Evolutionary conservation across 2,888 invertebrate genomes (phyloP).

Genomic region (Phyllotreta cruciferae): DNA sequence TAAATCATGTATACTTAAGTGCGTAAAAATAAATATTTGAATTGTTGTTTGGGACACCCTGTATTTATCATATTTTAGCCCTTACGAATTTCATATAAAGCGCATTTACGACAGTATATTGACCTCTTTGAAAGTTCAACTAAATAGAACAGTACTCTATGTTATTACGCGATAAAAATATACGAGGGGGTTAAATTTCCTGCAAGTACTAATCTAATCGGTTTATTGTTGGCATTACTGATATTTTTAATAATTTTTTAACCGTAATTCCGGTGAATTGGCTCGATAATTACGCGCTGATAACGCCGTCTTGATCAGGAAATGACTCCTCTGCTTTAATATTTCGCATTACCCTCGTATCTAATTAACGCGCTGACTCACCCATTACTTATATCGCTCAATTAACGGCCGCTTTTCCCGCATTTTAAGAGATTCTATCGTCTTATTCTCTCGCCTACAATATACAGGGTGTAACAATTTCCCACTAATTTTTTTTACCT

Average conservation of each 20-base stretch:
- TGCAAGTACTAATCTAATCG: neutral
- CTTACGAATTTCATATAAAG: constrained; percentile 14
- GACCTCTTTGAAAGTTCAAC: constrained; percentile 24
- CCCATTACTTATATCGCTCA: constrained; percentile 20
- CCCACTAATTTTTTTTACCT: too few species aligned
- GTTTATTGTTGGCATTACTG: too few species aligned
- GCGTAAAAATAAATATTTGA: too few species aligned
- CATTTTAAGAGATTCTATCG: constrained; percentile 6
- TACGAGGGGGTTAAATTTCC: constrained; percentile 12
- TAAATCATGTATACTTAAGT: too few species aligned
- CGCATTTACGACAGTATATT: constrained; percentile 24
- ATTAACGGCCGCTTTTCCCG: constrained; percentile 27
- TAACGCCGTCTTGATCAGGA: neutral
- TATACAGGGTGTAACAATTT: too few species aligned
- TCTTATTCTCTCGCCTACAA: neutral
- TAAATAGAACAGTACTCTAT: constrained; percentile 12
- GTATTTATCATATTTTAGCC: too few species aligned
- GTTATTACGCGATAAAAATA: neutral
- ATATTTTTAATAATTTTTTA: too few species aligned
- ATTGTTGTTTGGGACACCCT: too few species aligned
- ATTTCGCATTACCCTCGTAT: constrained; percentile 8
- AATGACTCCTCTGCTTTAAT: neutral
- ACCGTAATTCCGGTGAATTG: too few species aligned
- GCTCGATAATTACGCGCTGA: too few species aligned
- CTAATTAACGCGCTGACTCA: constrained; percentile 25